phyloP scores from a whole-genome alignment of 37 sponge, comb jelly and placozoan species.

The Mnemiopsis leidyi region DNA sequence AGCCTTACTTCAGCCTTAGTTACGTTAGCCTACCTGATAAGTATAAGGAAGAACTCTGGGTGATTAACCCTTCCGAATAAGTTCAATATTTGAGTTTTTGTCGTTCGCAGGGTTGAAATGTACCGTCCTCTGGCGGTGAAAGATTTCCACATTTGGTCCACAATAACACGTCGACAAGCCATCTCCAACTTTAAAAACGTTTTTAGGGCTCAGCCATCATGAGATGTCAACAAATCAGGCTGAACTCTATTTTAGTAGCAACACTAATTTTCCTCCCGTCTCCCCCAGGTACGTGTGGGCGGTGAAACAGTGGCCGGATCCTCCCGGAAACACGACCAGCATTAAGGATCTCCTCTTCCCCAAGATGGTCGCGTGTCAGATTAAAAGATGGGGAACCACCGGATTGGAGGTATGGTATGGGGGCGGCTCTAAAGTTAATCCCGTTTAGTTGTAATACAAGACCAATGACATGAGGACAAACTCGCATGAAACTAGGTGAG shows the following conservation, averaged over 20 bases:
- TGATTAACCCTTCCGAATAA: no score
- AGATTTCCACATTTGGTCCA: background rate
- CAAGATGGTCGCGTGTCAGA: background rate
- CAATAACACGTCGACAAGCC: background rate
- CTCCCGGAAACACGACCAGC: background rate
- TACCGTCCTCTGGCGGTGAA: background rate
- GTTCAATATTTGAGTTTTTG: background rate
- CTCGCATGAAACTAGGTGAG: background rate
- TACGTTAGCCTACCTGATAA: no score
- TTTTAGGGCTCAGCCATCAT: background rate
- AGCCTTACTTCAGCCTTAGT: no score
- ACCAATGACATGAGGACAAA: background rate
- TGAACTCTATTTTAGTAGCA: background rate
- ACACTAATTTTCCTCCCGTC: no score
- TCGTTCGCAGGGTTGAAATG: background rate
- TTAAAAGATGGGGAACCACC: conserved; percentile 7
- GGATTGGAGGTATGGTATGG: background rate
- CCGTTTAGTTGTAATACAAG: background rate
- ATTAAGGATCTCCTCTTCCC: conserved; percentile 16
- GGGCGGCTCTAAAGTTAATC: background rate
- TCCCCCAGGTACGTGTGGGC: background rate
- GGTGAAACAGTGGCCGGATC: conserved; percentile 11
- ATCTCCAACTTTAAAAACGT: background rate
- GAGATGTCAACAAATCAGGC: background rate
- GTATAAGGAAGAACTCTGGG: no score